These are phyloP conservation scores for Dolichallabes microphthalmus DNA, from an alignment of 2,113 vertebrate species.

Conservation along the genomic window DNA sequence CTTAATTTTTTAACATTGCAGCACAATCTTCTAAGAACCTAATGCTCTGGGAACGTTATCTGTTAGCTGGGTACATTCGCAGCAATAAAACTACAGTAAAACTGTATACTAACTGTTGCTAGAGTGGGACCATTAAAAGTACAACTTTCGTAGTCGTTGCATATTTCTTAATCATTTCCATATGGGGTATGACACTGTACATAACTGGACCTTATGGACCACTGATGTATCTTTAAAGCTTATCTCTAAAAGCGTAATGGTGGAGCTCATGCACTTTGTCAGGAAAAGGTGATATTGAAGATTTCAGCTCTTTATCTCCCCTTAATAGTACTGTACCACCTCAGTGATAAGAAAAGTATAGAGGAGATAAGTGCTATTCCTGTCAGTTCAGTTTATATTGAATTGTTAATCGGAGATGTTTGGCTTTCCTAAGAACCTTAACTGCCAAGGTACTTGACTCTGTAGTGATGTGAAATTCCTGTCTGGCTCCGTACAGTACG, in stretches of 20 bases:
- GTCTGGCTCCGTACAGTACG: not conserved
- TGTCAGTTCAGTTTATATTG: not conserved
- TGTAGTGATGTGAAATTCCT: not conserved
- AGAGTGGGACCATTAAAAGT: no score
- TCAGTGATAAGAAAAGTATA: not conserved
- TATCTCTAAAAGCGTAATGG: not conserved
- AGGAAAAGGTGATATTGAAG: no score
- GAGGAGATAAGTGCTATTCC: not conserved
- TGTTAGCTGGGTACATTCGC: not conserved
- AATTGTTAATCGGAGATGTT: not conserved
- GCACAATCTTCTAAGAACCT: no score
- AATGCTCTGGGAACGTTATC: no score
- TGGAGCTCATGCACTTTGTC: not conserved
- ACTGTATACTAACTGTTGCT: no score
- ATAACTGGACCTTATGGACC: not conserved
- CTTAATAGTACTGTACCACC: not conserved
- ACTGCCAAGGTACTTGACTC: not conserved
- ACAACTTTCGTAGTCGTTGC: no score
- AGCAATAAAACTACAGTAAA: not conserved
- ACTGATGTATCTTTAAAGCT: not conserved
- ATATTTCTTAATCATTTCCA: not conserved
- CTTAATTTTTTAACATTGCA: no score
- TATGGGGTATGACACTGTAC: not conserved
- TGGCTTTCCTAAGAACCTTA: not conserved
- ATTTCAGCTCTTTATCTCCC: not conserved